Evolutionary conservation across 2,888 invertebrate genomes (phyloP).

Genomic region (Patella depressa): DNA sequence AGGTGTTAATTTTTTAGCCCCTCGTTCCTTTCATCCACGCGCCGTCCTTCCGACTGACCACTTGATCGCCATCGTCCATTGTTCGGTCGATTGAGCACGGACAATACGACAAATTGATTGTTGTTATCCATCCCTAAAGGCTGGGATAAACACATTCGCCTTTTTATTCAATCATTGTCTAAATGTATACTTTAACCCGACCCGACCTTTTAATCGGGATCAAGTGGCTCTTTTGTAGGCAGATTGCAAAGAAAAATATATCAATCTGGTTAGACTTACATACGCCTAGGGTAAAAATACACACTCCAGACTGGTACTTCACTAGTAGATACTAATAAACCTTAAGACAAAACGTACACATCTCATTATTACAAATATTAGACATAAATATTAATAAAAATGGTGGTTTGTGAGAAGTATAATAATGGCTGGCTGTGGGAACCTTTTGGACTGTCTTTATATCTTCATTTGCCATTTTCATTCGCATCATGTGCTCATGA

Average conservation of each 20-base stretch:
- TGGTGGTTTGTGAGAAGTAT: too few species aligned
- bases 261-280: neutral
- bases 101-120: slow-evolving; percentile 9
- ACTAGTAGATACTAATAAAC: neutral
- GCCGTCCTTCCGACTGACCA: slow-evolving; percentile 1
- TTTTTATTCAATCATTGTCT: slow-evolving; percentile 7
- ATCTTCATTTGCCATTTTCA: too few species aligned
- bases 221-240: neutral
- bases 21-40: slow-evolving; percentile 3
- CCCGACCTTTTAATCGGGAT: slow-evolving; percentile 10
- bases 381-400: too few species aligned
- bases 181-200: slow-evolving; percentile 11
- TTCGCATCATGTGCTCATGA: too few species aligned
- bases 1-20: slow-evolving; percentile 12
- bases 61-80: slow-evolving; percentile 2
- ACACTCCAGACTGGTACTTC: neutral
- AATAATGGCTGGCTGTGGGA: too few species aligned
- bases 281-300: neutral
- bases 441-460: too few species aligned
- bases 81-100: slow-evolving; percentile 6
- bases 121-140: slow-evolving; percentile 9
- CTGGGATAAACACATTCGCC: slow-evolving; percentile 11
- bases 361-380: too few species aligned
- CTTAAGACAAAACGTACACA: too few species aligned
- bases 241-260: too few species aligned